phyloP scores from a whole-genome alignment of 1,140 invertebrate genomes.

The Asbolus verrucosus region DNA sequence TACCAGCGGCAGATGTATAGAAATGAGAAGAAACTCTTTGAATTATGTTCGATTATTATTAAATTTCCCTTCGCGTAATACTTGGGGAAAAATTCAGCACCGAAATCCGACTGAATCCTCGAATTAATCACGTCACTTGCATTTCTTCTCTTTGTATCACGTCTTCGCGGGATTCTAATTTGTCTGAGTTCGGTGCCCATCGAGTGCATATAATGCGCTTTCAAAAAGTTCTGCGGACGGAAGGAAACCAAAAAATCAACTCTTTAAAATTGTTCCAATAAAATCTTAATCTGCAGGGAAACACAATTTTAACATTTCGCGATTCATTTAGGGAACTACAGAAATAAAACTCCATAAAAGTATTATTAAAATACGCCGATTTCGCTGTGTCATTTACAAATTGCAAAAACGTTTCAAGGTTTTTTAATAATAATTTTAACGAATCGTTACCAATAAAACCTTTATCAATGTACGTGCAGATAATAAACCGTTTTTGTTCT shows the following conservation, averaged over 20 bases:
- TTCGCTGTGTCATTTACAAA: too few relatives aligned
- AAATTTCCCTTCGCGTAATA: conserved; percentile 14
- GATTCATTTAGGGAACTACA: too few relatives aligned
- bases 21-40: conserved; percentile 46
- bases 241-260: not conserved
- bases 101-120: conserved; percentile 25
- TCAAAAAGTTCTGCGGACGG: not conserved
- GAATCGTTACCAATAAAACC: too few relatives aligned
- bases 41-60: conserved; percentile 47
- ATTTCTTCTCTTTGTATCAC: conserved; percentile 13
- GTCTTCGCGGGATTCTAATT: conserved; percentile 2
- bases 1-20: conserved; percentile 51
- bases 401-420: too few relatives aligned
- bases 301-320: too few relatives aligned
- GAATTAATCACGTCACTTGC: conserved; percentile 30
- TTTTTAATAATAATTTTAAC: too few relatives aligned
- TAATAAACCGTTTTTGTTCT: too few relatives aligned
- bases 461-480: too few relatives aligned
- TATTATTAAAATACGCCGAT: too few relatives aligned
- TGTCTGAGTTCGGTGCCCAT: not conserved
- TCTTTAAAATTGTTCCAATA: too few relatives aligned
- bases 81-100: conserved; percentile 22
- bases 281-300: too few relatives aligned
- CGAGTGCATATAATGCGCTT: conserved; percentile 5
- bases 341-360: too few relatives aligned